A percentile compares a stretch with the other conserved stretches of the same genome.
Evolutionary conservation across 2,888 invertebrate species (phyloP).

Genomic region (Plusia festucae): DNA sequence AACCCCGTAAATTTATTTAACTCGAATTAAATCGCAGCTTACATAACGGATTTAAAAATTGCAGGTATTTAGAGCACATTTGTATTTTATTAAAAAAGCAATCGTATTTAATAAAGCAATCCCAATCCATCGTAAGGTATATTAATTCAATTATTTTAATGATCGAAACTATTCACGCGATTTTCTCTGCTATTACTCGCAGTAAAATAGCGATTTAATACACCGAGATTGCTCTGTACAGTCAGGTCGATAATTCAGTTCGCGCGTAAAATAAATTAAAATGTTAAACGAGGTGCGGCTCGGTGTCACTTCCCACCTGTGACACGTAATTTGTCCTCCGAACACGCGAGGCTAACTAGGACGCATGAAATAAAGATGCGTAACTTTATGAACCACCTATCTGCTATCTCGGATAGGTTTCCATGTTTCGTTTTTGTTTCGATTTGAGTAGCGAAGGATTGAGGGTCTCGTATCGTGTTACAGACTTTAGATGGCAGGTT

Average conservation of each 20-base stretch:
- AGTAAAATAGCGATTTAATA: conserved; percentile 54
- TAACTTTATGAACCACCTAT: conserved; percentile 36
- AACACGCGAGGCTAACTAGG: conserved; percentile 57
- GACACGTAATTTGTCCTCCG: conserved; percentile 68
- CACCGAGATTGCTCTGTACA: conserved; percentile 41
- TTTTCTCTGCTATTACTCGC: conserved; percentile 47
- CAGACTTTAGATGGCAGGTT: neutral
- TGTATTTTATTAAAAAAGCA: conserved; percentile 8
- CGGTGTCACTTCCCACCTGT: conserved; percentile 64
- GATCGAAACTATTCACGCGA: conserved; percentile 24
- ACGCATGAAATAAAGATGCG: conserved; percentile 46
- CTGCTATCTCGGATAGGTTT: conserved; percentile 16
- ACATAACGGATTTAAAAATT: too few relatives aligned
- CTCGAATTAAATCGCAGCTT: neutral
- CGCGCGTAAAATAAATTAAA: conserved; percentile 66
- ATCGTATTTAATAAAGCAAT: conserved; percentile 21
- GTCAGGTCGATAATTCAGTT: conserved; percentile 57
- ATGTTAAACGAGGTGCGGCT: conserved; percentile 62
- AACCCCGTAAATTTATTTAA: too few relatives aligned
- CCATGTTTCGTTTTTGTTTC: conserved; percentile 32
- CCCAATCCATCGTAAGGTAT: too few relatives aligned
- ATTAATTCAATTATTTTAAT: conserved; percentile 28
- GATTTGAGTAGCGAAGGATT: conserved; percentile 16
- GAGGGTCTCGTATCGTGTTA: neutral
- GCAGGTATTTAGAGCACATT: too few relatives aligned